Conservation (phyloP, 2,888 invertebrate species). For the Eristalis tenax region DNA sequence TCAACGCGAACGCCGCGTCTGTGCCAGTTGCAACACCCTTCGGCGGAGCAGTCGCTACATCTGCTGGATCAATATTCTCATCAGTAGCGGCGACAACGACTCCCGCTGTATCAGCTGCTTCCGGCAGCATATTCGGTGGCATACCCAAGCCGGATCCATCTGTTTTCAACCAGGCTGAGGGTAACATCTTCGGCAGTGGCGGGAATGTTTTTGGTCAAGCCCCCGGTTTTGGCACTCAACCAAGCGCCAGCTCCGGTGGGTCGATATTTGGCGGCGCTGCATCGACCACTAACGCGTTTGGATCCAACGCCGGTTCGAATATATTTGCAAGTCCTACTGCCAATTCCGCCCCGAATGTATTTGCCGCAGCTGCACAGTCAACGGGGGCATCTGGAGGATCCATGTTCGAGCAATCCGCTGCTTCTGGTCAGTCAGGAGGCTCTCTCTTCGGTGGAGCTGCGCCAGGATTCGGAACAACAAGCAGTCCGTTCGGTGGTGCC, state of each 20-base stretch:
- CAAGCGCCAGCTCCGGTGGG: slow-evolving; percentile 32
- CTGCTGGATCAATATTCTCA: slow-evolving; percentile 18
- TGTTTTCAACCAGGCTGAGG: slow-evolving; percentile 73
- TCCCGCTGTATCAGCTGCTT: slow-evolving; percentile 31
- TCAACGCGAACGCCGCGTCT: slow-evolving; percentile 1
- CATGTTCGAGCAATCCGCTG: slow-evolving; percentile 72
- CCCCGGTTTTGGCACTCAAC: slow-evolving; percentile 45
- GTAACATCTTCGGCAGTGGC: slow-evolving; percentile 44
- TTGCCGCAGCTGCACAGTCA: slow-evolving; percentile 51
- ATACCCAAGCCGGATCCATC: slow-evolving; percentile 78
- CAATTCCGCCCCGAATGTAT: slow-evolving; percentile 46
- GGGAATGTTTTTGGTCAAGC: slow-evolving; percentile 75
- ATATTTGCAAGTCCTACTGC: slow-evolving; percentile 73
- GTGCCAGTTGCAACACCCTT: slow-evolving; percentile 25
- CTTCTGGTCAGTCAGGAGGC: slow-evolving; percentile 68
- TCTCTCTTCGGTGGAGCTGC: slow-evolving; percentile 72
- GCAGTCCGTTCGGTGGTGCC: slow-evolving; percentile 74
- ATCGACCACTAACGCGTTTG: slow-evolving; percentile 61
- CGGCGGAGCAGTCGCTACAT: slow-evolving; percentile 19
- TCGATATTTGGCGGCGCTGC: slow-evolving; percentile 55
- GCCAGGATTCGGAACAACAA: slow-evolving; percentile 63
- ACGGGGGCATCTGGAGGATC: slow-evolving; percentile 61
- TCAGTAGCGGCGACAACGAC: slow-evolving; percentile 39
- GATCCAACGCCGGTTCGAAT: slow-evolving; percentile 72
- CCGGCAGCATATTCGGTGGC: slow-evolving; percentile 76